phyloP scores from a whole-genome alignment of 2,113 vertebrate genomes.

The Ctenodactylus gundi region DNA sequence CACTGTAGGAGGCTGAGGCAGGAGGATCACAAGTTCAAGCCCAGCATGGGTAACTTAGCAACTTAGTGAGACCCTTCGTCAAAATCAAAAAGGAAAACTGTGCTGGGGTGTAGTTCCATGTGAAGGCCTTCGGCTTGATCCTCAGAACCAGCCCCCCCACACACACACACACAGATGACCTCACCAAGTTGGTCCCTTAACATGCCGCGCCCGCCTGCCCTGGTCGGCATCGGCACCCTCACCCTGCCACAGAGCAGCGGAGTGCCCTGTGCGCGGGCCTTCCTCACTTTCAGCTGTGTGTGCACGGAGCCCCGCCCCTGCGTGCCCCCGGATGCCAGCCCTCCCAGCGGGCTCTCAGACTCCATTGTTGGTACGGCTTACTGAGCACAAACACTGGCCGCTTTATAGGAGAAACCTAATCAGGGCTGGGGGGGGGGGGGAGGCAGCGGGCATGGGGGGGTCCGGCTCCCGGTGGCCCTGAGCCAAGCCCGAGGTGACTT shows the following conservation, averaged over 20 bases:
- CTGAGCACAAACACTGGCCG: constrained; percentile 83
- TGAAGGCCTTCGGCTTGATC: no score
- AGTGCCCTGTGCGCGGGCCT: not conserved
- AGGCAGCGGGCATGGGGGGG: not conserved
- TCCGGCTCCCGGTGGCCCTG: constrained; percentile 72
- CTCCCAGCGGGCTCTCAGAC: constrained; percentile 71
- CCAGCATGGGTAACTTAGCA: no score
- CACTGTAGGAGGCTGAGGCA: no score
- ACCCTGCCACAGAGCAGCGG: rapidly evolving
- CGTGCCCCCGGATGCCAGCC: constrained; percentile 63
- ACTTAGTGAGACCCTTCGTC: no score
- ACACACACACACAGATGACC: no score
- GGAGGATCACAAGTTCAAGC: no score
- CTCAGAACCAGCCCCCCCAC: no score
- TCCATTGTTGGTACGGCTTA: constrained; percentile 78
- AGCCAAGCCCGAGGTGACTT: constrained; percentile 90
- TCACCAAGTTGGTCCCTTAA: no score
- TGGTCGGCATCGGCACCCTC: no score
- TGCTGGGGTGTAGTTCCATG: no score
- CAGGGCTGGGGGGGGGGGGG: constrained; percentile 63
- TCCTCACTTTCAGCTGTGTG: constrained; percentile 76
- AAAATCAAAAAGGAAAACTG: no score
- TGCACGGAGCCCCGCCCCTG: constrained; percentile 74
- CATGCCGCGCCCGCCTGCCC: no score
- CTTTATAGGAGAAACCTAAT: constrained; percentile 87